Conservation (phyloP, 2,888 invertebrate species). For the Pollenia amentaria region DNA sequence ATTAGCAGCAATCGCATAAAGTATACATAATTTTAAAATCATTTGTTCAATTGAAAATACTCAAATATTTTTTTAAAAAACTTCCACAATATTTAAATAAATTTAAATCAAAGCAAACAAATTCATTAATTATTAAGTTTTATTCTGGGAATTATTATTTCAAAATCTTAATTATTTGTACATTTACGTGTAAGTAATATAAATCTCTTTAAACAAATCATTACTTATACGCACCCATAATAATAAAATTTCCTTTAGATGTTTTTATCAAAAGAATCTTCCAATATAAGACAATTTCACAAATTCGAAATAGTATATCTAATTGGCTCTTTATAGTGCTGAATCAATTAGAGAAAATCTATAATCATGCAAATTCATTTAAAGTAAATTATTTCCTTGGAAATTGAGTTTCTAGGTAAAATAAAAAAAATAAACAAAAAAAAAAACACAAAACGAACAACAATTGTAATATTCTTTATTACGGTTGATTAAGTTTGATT, state of each 20-base stretch:
- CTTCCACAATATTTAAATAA: too few species aligned
- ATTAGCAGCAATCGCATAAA: too few species aligned
- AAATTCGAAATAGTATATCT: neutral
- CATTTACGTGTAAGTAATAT: conserved; percentile 2
- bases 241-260: neutral
- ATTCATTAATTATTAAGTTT: neutral
- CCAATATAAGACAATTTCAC: neutral
- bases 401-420: neutral
- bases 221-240: neutral
- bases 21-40: too few species aligned
- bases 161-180: neutral
- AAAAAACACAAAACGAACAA: neutral
- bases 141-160: neutral
- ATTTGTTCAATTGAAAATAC: too few species aligned
- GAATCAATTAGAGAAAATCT: conserved; percentile 36
- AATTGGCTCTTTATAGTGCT: conserved; percentile 18
- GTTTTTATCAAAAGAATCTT: neutral
- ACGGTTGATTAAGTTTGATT: conserved; percentile 30
- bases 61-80: too few species aligned
- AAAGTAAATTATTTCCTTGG: conserved; percentile 5
- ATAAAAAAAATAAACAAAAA: neutral
- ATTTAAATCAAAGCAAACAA: neutral
- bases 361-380: conserved; percentile 36
- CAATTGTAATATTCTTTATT: conserved; percentile 22
- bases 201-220: neutral